Conservation (phyloP, 2,888 invertebrate genomes). For the Belgica antarctica region DNA sequence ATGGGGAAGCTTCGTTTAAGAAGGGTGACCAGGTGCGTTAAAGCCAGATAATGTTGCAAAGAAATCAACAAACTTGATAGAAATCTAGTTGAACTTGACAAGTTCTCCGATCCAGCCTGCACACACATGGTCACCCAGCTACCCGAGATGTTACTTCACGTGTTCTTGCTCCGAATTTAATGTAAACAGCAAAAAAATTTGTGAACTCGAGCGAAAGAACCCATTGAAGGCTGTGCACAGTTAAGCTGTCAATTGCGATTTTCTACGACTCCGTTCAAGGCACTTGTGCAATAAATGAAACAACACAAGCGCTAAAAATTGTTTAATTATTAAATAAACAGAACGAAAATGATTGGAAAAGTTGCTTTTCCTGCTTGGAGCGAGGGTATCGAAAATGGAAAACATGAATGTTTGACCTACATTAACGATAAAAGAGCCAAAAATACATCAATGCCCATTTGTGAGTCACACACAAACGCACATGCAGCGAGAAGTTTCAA, state of each 20-base stretch:
- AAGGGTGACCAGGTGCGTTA: too few relatives aligned
- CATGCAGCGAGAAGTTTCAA: conserved; percentile 4
- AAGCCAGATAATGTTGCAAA: too few relatives aligned
- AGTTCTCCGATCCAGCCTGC: too few relatives aligned
- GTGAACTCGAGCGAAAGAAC: background rate
- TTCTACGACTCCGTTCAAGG: background rate
- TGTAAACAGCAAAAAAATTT: background rate
- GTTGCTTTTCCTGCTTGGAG: background rate
- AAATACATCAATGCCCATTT: background rate
- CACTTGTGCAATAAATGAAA: background rate
- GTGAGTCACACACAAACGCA: background rate
- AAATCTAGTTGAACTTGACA: too few relatives aligned
- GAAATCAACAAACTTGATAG: too few relatives aligned
- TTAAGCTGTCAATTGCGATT: background rate
- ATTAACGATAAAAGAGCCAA: conserved; percentile 25
- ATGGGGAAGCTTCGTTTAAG: too few relatives aligned
- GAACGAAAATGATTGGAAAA: conserved; percentile 1
- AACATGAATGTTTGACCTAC: conserved; percentile 32
- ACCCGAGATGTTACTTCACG: too few relatives aligned
- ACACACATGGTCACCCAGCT: too few relatives aligned
- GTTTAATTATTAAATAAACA: conserved; percentile 12
- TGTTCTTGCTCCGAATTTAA: background rate
- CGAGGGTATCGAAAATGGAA: conserved; percentile 4
- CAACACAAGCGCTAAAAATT: background rate
- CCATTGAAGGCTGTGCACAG: background rate